phyloP scores from a whole-genome alignment of 2,888 invertebrate genomes.

The Abrostola tripartita region DNA sequence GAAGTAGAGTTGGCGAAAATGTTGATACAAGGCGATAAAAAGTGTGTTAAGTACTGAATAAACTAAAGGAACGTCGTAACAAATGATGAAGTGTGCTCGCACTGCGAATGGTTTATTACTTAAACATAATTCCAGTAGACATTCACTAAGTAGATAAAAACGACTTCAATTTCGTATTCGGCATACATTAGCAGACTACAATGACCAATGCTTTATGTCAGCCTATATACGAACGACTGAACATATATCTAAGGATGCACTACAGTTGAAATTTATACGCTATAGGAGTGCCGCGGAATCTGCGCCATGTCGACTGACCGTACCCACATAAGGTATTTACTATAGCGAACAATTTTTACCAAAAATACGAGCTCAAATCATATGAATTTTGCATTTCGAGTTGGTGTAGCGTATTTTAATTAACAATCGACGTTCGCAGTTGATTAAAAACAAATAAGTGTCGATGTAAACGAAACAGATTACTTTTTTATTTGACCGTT shows the following conservation, averaged over 20 bases:
- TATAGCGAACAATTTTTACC: constrained; percentile 29
- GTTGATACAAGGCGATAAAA: no score
- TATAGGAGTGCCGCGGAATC: constrained; percentile 60
- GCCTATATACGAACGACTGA: constrained; percentile 47
- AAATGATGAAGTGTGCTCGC: background rate
- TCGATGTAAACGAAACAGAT: constrained; percentile 38
- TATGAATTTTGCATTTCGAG: constrained; percentile 11
- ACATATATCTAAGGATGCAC: constrained; percentile 54
- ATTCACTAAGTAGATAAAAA: background rate
- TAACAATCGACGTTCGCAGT: constrained; percentile 25
- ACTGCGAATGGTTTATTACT: background rate
- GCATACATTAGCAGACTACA: constrained; percentile 48
- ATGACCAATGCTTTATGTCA: constrained; percentile 51
- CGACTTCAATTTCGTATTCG: constrained; percentile 34
- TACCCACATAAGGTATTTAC: constrained; percentile 42
- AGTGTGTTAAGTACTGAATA: no score
- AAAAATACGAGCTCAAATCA: constrained; percentile 33
- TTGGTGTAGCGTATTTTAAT: constrained; percentile 29
- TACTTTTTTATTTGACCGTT: constrained; percentile 30
- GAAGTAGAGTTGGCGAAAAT: background rate
- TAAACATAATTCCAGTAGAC: background rate
- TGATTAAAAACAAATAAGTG: constrained; percentile 50
- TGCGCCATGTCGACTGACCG: constrained; percentile 52
- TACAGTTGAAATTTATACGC: constrained; percentile 68
- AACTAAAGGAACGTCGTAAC: background rate